These are phyloP conservation scores for Phalloptychus januarius DNA, from an alignment of 2,797 vertebrate genomes.

Conservation along the genomic window DNA sequence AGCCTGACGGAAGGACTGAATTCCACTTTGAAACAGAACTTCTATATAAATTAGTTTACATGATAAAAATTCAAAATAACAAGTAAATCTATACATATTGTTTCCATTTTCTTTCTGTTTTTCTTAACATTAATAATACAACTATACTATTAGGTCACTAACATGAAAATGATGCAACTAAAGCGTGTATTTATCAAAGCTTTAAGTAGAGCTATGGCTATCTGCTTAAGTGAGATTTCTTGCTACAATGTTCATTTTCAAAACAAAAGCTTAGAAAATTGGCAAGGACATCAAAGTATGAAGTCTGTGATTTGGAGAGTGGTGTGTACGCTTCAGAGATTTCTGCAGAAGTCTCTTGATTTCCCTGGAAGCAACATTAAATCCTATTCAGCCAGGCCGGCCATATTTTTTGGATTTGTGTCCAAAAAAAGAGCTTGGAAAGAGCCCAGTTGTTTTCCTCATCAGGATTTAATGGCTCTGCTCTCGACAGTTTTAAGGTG, in stretches of 20 bases:
- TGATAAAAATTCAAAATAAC: constrained; percentile 21
- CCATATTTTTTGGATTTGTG: constrained; percentile 61
- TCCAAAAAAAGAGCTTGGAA: constrained; percentile 70
- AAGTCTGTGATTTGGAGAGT: constrained; percentile 62
- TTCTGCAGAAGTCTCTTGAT: constrained; percentile 62
- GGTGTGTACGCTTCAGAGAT: constrained; percentile 60
- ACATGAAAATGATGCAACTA: constrained; percentile 14
- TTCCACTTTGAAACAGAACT: constrained; percentile 19
- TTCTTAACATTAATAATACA: neutral
- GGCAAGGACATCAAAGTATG: constrained; percentile 70
- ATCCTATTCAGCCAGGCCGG: constrained; percentile 60
- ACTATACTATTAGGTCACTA: constrained; percentile 7
- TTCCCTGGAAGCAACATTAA: constrained; percentile 71
- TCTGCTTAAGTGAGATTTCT: constrained; percentile 59
- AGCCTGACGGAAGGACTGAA: constrained; percentile 26
- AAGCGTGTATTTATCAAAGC: constrained; percentile 44
- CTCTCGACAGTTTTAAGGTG: constrained; percentile 57
- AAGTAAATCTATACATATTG: neutral
- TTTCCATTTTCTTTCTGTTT: neutral
- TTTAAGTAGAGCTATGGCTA: constrained; percentile 46
- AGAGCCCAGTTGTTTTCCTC: constrained; percentile 57
- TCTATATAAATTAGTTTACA: constrained; percentile 18
- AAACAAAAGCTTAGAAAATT: constrained; percentile 73
- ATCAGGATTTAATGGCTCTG: constrained; percentile 56
- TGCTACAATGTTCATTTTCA: constrained; percentile 56